phyloP scores from a whole-genome alignment of 2,113 vertebrate species.

The Ardeotis arabs region DNA sequence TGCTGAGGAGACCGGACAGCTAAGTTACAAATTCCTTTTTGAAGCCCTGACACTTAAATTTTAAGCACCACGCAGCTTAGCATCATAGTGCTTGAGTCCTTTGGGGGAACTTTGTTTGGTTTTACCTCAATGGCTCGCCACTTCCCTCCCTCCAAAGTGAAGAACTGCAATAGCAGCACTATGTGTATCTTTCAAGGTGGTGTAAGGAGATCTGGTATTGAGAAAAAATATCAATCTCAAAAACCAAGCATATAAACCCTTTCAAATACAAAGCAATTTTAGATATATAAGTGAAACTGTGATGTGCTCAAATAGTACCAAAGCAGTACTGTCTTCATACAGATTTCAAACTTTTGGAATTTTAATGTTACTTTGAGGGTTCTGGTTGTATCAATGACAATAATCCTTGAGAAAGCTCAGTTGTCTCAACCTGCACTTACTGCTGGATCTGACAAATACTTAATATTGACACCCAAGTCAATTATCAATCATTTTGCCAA shows the following conservation, averaged over 20 bases:
- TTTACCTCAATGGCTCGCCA: background rate
- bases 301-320: background rate
- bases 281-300: background rate
- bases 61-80: background rate
- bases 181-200: background rate
- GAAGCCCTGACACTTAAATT: background rate
- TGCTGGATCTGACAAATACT: background rate
- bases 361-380: background rate
- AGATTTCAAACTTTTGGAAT: background rate
- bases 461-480: background rate
- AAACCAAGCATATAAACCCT: background rate
- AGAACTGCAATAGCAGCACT: background rate
- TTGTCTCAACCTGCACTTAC: background rate
- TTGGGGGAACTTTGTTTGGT: background rate
- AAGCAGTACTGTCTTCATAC: background rate
- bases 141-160: background rate
- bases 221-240: background rate
- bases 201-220: background rate
- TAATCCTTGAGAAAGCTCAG: background rate
- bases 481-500: background rate
- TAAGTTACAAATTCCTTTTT: background rate
- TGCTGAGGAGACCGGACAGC: background rate
- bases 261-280: background rate
- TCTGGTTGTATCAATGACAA: background rate
- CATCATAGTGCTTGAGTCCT: fast-evolving